phyloP scores from a whole-genome alignment of 2,888 invertebrate species.

The Helleia helle region DNA sequence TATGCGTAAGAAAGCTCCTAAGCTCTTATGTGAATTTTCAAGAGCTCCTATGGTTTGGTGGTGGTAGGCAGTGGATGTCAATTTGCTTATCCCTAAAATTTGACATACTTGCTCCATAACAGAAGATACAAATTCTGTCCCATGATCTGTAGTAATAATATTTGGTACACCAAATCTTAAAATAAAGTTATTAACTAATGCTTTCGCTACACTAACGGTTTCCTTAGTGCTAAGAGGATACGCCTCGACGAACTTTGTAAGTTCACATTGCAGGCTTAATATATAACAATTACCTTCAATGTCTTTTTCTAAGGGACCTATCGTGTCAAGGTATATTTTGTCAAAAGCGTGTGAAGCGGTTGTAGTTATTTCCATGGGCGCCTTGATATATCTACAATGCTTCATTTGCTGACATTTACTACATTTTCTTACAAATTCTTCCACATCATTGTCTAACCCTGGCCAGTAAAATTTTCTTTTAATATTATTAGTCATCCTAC shows the following conservation, averaged over 20 bases:
- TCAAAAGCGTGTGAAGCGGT: constrained; percentile 18
- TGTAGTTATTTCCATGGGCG: constrained; percentile 18
- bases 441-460: constrained; percentile 14
- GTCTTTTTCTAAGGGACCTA: constrained; percentile 18
- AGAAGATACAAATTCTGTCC: constrained; percentile 10
- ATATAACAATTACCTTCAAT: constrained; percentile 13
- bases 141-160: constrained; percentile 11
- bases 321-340: constrained; percentile 18
- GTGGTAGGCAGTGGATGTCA: no score
- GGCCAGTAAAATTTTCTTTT: constrained; percentile 17
- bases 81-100: constrained; percentile 8
- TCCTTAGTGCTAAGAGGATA: no score
- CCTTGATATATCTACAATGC: constrained; percentile 3
- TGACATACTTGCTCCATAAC: constrained; percentile 16
- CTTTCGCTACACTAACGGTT: constrained; percentile 9
- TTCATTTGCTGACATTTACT: constrained; percentile 18
- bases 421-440: constrained; percentile 14
- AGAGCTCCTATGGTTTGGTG: no score
- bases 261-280: constrained; percentile 9
- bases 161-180: constrained; percentile 13
- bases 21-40: no score
- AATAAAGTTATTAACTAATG: constrained; percentile 15
- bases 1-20: no score
- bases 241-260: constrained; percentile 10
- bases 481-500: constrained; percentile 16